A percentile compares a stretch with the other conserved stretches of the same genome.
phyloP scores from a whole-genome alignment of 2,888 invertebrate species.

The Ectemnius lituratus region DNA sequence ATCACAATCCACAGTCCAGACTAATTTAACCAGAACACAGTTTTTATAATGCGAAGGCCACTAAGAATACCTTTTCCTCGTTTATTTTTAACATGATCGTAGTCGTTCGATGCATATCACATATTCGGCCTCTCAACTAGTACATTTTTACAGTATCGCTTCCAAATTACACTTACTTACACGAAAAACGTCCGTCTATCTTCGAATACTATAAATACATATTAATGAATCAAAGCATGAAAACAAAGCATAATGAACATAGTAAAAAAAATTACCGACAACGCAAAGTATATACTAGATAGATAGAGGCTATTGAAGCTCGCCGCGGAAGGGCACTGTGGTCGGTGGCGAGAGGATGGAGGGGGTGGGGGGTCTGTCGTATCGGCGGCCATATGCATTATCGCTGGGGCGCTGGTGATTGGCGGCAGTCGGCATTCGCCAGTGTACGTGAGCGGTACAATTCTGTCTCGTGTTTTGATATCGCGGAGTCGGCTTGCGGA shows the following conservation, averaged over 20 bases:
- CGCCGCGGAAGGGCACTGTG: constrained; percentile 1
- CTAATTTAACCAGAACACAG: too few species aligned
- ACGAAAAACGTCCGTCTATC: too few species aligned
- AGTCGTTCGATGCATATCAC: constrained; percentile 7
- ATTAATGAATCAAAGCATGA: too few species aligned
- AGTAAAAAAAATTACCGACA: constrained; percentile 3
- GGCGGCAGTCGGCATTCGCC: constrained; percentile 67
- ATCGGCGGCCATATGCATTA: constrained; percentile 29
- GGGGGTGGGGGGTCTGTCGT: background rate
- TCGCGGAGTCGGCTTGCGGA: constrained; percentile 11
- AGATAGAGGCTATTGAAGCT: background rate
- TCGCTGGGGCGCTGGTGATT: constrained; percentile 36
- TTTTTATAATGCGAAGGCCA: constrained; percentile 21
- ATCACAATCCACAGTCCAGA: too few species aligned
- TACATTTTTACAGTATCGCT: too few species aligned
- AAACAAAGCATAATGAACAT: too few species aligned
- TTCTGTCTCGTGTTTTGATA: too few species aligned
- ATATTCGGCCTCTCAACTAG: too few species aligned
- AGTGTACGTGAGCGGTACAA: constrained; percentile 57
- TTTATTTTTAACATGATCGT: constrained; percentile 39
- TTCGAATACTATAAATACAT: too few species aligned
- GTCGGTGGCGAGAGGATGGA: background rate
- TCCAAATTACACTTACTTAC: too few species aligned
- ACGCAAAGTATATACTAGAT: background rate
- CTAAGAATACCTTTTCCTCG: constrained; percentile 21